A percentile compares a stretch with the other conserved stretches of the same genome.
Evolutionary conservation across 2,113 vertebrate genomes (phyloP).

Genomic region (Origma solitaria): DNA sequence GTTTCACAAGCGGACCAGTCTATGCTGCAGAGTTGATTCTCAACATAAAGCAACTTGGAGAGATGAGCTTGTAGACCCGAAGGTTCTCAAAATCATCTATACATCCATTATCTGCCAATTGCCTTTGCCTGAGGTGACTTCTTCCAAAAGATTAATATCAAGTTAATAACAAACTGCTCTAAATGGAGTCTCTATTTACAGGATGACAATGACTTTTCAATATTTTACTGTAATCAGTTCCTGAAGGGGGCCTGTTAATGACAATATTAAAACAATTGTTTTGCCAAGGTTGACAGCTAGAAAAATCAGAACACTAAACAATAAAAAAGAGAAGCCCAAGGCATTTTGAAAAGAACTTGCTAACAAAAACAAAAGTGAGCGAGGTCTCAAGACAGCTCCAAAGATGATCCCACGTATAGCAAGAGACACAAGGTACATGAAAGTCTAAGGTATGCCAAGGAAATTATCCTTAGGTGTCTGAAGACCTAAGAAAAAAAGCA

Average conservation of each 20-base stretch:
- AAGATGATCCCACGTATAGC: not conserved
- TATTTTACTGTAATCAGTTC: not conserved
- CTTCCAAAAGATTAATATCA: not conserved
- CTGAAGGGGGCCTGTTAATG: not conserved
- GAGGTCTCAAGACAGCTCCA: not conserved
- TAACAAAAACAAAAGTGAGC: not conserved
- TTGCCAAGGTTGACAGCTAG: not conserved
- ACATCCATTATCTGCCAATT: not conserved
- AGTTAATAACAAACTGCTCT: not conserved
- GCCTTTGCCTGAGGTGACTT: not conserved
- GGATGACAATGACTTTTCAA: not conserved
- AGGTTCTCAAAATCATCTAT: not conserved
- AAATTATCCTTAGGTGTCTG: not conserved
- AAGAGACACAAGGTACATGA: accelerated
- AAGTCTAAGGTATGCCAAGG: not conserved
- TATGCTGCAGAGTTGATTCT: not conserved
- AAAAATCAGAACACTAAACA: not conserved
- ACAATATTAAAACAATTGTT: not conserved
- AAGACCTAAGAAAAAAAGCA: not conserved
- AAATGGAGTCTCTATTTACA: not conserved
- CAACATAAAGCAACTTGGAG: not conserved
- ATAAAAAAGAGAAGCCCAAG: not conserved
- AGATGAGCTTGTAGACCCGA: not conserved
- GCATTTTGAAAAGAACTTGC: not conserved
- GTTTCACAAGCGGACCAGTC: not conserved